Percentiles rank a stretch among this genome's conserved stretches.
Conservation (phyloP, 1,140 invertebrate genomes). For the Cyphomyrmex costatus region DNA sequence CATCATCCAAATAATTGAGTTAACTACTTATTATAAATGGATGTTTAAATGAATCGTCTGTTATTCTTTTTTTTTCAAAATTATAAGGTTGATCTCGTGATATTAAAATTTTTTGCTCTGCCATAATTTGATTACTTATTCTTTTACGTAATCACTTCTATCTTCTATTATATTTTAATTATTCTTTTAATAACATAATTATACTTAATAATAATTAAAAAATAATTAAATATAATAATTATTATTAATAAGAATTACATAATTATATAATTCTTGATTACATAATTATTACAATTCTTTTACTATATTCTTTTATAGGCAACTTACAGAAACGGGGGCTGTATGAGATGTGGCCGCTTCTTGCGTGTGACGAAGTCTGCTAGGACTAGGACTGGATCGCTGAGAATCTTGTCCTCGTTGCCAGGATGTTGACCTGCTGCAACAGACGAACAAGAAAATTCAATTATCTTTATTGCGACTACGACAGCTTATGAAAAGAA, state of each 20-base stretch:
- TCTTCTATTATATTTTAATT: neutral
- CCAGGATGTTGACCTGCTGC: slow-evolving; percentile 79
- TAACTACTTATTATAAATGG: too few species aligned
- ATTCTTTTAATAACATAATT: neutral
- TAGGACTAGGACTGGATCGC: slow-evolving; percentile 83
- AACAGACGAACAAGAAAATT: slow-evolving; percentile 50
- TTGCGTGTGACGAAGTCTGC: slow-evolving; percentile 77
- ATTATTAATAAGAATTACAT: neutral
- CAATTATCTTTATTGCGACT: neutral
- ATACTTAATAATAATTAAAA: neutral
- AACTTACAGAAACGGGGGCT: slow-evolving; percentile 84
- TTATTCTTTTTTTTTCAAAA: neutral
- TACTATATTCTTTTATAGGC: neutral
- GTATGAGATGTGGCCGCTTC: slow-evolving; percentile 81
- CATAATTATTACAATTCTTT: neutral
- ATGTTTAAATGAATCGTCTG: neutral
- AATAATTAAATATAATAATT: neutral
- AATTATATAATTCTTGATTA: slow-evolving; percentile 1
- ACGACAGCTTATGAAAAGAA: neutral
- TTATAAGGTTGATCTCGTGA: too few species aligned
- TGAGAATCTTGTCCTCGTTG: slow-evolving; percentile 81
- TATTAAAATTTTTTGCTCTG: neutral
- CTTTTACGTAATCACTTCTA: neutral
- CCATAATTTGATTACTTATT: neutral
- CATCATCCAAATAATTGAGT: neutral